These are phyloP conservation scores for Xiphophorus maculatus DNA, from an alignment of 2,113 vertebrate genomes.

Conservation along the genomic window DNA sequence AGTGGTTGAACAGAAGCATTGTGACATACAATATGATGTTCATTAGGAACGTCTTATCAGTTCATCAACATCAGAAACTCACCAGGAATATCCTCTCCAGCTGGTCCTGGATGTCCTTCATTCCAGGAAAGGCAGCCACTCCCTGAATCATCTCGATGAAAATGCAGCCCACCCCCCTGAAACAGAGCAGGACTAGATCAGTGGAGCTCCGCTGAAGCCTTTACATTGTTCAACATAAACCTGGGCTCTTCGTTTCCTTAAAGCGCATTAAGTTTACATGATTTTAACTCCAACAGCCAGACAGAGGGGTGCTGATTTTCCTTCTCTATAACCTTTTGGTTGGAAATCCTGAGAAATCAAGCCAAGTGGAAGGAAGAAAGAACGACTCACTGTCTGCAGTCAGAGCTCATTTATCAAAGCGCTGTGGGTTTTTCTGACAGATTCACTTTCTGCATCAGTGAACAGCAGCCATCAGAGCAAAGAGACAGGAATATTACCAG, in stretches of 20 bases:
- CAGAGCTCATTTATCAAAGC: slow-evolving; percentile 59
- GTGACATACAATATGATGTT: not conserved
- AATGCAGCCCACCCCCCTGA: slow-evolving; percentile 97
- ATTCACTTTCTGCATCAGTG: slow-evolving; percentile 52
- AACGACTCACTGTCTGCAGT: slow-evolving; percentile 23
- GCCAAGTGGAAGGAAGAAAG: not conserved
- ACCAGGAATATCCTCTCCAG: slow-evolving; percentile 99
- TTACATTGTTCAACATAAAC: not conserved
- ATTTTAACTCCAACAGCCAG: not conserved
- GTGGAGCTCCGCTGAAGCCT: not conserved
- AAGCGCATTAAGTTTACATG: slow-evolving; percentile 1
- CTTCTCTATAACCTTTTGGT: not conserved
- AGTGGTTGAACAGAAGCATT: not conserved
- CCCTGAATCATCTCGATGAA: slow-evolving; percentile 99
- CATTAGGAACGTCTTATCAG: not conserved
- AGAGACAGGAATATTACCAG: slow-evolving; percentile 6
- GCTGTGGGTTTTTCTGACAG: slow-evolving; percentile 48
- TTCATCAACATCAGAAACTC: slow-evolving; percentile 65
- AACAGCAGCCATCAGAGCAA: slow-evolving; percentile 1
- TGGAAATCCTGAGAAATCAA: slow-evolving; percentile 22
- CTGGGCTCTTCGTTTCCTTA: not conserved
- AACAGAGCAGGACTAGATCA: slow-evolving; percentile 34
- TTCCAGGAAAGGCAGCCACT: slow-evolving; percentile 96
- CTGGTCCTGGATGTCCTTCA: slow-evolving; percentile 99
- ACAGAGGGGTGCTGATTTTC: slow-evolving; percentile 5